Conservation (phyloP, 2,113 vertebrate species). For the Bostrychus sinensis region DNA sequence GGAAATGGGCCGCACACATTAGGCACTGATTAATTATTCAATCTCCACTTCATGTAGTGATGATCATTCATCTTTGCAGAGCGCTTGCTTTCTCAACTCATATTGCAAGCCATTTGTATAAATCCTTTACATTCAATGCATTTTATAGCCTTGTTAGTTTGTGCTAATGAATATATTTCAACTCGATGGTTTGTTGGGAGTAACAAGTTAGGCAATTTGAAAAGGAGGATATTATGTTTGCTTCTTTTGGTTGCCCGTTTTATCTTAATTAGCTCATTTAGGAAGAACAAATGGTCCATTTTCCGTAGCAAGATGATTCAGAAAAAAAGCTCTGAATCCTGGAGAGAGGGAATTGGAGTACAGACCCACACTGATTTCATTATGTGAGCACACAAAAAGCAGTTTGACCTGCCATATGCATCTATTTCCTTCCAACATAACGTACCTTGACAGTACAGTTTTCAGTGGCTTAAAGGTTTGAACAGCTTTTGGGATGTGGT, state of each 20-base stretch:
- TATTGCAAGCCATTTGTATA: conserved; percentile 23
- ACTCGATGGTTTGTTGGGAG: conserved; percentile 12
- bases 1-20: conserved; percentile 11
- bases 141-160: conserved; percentile 34
- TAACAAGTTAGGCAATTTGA: conserved; percentile 12
- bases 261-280: conserved; percentile 27
- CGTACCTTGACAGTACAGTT: neutral
- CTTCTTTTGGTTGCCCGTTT: neutral
- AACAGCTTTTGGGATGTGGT: neutral
- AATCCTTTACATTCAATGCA: conserved; percentile 6
- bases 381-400: neutral
- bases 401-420: too few species aligned
- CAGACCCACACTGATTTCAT: neutral
- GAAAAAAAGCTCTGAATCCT: neutral
- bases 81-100: conserved; percentile 10
- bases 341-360: neutral
- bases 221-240: neutral
- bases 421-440: too few species aligned
- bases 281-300: conserved; percentile 4
- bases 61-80: conserved; percentile 31
- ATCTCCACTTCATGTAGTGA: conserved; percentile 11
- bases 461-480: neutral
- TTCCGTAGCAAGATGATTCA: conserved; percentile 1
- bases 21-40: conserved; percentile 31
- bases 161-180: conserved; percentile 18